Base-by-base conservation (phyloP, 2,888 invertebrate genomes). In the Lithophane socia region DNA sequence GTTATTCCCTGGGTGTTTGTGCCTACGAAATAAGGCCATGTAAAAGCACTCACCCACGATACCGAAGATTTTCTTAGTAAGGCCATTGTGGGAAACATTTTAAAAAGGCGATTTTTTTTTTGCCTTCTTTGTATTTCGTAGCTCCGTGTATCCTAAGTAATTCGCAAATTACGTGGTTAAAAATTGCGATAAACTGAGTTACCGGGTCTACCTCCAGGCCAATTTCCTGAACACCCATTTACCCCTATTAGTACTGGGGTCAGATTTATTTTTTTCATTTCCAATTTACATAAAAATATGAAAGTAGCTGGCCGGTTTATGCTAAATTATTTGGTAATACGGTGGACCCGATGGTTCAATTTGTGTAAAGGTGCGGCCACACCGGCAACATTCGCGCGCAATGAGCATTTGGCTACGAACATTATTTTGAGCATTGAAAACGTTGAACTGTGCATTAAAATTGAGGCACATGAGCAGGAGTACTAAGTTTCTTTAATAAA, bases 281-380 rank as follows among this genome's bases (percentile, higher is more conserved):
- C 74, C 75, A 68, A 81, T 82, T 75, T 85, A 67, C 70, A 80
- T 81, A 66, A 65, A 84, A 84, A 84, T 82, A 84, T 80, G 82
- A 72, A 72, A 73, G 47, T 61, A 44, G 47, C 58, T 58, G 56
- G 67, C 13, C 56, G 65, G 64, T 69, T 69, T 82, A 85, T 85
- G 86, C 60, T 69, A 82, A 82, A 82, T 76, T 85, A 85, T 72
- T 82, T 82, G 86, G 71, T 72, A 82, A 82, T 85, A 69, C 58
- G 52, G 77, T 29, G 56, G 71, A 82, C 68, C 82, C 71, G 47
- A 69, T 70, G 70, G 64, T 72, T 69, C 64, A 71, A 81, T 85
- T 82, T 82, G 49, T 65, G 56, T 82, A 52, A 81, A n/a, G 75
- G 42, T n/a, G 18, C n/a, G 56, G 13, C 9, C 21, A 63, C 5